These are phyloP conservation scores for Trinorchestia longiramus DNA, from an alignment of 1,140 invertebrate species.

Conservation along the genomic window DNA sequence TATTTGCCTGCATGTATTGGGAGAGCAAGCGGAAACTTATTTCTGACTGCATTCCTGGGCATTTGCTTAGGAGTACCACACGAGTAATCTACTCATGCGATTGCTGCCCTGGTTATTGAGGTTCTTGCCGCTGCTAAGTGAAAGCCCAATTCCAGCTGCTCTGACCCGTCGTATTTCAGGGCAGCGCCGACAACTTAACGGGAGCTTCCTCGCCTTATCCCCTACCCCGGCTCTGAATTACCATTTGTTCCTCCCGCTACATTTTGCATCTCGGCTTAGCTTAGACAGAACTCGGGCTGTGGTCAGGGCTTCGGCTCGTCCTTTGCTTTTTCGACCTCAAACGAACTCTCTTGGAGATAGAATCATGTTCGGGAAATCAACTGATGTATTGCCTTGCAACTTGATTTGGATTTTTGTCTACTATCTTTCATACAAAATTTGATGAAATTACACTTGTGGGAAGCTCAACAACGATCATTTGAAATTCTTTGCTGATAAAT, in stretches of 20 bases:
- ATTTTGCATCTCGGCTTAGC: not conserved
- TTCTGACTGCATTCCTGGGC: not conserved
- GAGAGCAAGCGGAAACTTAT: not conserved
- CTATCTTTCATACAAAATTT: not conserved
- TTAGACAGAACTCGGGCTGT: not conserved
- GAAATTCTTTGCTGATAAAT: no score
- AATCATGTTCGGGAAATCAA: not conserved
- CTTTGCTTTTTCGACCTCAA: not conserved
- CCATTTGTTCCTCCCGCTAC: slow-evolving; percentile 4
- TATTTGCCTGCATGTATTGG: not conserved
- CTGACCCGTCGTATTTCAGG: slow-evolving; percentile 17
- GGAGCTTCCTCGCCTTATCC: slow-evolving; percentile 38
- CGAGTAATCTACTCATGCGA: not conserved
- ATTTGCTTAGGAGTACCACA: not conserved
- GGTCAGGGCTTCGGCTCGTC: not conserved
- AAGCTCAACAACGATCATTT: no score
- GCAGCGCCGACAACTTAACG: slow-evolving; percentile 17
- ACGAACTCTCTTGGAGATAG: not conserved
- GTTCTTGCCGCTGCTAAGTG: not conserved
- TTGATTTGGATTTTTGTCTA: not conserved
- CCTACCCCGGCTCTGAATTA: slow-evolving; percentile 19
- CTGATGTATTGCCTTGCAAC: not conserved
- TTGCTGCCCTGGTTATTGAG: not conserved
- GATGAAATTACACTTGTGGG: not conserved
- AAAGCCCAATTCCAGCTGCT: slow-evolving; percentile 18